Percentiles rank a stretch among this genome's conserved stretches.
Evolutionary conservation across 2,888 invertebrate species (phyloP).

Genomic region (Drosophila prostipennis): DNA sequence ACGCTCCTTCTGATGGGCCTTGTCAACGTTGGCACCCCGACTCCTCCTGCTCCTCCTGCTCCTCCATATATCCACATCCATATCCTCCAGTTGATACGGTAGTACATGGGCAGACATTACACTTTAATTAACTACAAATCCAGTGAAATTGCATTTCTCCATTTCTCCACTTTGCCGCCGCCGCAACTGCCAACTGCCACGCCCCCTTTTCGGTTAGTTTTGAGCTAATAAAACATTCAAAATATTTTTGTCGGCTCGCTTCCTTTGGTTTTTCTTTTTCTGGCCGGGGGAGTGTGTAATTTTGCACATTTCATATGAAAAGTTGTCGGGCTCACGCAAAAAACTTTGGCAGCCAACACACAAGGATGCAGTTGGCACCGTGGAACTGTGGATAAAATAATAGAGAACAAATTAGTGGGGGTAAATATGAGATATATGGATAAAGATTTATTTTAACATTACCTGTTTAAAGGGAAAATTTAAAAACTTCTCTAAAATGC

Average conservation of each 20-base stretch:
- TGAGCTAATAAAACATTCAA: conserved; percentile 62
- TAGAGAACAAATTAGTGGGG: not conserved
- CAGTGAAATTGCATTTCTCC: conserved; percentile 52
- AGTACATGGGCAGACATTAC: conserved; percentile 34
- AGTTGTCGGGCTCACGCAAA: conserved; percentile 48
- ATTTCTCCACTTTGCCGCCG: not conserved
- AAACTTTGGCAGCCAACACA: conserved; percentile 30
- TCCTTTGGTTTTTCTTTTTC: conserved; percentile 13
- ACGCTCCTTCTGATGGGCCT: conserved; percentile 60
- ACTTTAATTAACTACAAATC: conserved; percentile 62
- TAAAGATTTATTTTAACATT: not conserved
- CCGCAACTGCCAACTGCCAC: not conserved
- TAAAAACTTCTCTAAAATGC: not conserved
- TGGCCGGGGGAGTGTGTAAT: conserved; percentile 44
- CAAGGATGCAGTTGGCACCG: conserved; percentile 19
- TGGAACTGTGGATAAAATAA: conserved; percentile 6
- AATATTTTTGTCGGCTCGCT: conserved; percentile 62
- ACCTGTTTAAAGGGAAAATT: not conserved
- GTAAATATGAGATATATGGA: not conserved
- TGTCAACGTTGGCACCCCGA: conserved; percentile 47
- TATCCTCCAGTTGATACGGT: not conserved
- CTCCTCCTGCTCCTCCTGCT: not conserved
- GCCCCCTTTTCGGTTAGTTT: not conserved
- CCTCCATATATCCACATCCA: not conserved
- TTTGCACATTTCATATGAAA: conserved; percentile 68